phyloP scores from a whole-genome alignment of 1,140 invertebrate genomes.

The Lethrus apterus region DNA sequence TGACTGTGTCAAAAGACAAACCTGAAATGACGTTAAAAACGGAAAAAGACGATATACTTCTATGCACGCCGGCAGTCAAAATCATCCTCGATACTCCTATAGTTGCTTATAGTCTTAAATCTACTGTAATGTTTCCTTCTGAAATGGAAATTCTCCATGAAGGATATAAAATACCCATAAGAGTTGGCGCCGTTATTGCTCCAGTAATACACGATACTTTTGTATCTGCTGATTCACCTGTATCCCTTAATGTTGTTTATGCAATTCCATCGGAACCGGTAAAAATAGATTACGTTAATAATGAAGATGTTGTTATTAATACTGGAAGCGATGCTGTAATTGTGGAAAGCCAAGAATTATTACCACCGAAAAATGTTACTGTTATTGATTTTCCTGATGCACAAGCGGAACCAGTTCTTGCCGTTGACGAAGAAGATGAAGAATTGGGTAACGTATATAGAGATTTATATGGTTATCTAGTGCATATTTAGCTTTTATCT shows the following conservation, averaged over 20 bases:
- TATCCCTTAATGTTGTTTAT: slow-evolving; percentile 30
- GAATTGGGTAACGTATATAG: slow-evolving; percentile 24
- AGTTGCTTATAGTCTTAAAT: slow-evolving; percentile 26
- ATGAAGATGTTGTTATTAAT: slow-evolving; percentile 26
- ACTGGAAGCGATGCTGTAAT: slow-evolving; percentile 12
- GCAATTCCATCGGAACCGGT: slow-evolving; percentile 33
- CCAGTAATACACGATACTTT: slow-evolving; percentile 26
- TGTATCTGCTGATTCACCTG: slow-evolving; percentile 28
- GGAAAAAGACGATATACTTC: slow-evolving; percentile 21
- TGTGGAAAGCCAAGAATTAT: background rate
- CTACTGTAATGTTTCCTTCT: slow-evolving; percentile 31
- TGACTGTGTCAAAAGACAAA: slow-evolving; percentile 13
- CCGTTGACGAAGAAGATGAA: slow-evolving; percentile 29
- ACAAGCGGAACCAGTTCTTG: slow-evolving; percentile 26
- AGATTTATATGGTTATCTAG: no score
- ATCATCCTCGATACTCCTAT: slow-evolving; percentile 33
- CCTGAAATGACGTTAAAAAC: slow-evolving; percentile 29
- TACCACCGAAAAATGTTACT: slow-evolving; percentile 10
- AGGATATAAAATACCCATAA: slow-evolving; percentile 28
- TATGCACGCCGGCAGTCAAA: slow-evolving; percentile 33
- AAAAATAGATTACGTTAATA: slow-evolving; percentile 28
- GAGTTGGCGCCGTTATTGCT: slow-evolving; percentile 33
- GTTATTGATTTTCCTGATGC: slow-evolving; percentile 29
- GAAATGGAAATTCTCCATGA: slow-evolving; percentile 31
- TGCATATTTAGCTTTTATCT: no score